Conservation (phyloP, 2,888 invertebrate species). For the Ennomos quercinarius region DNA sequence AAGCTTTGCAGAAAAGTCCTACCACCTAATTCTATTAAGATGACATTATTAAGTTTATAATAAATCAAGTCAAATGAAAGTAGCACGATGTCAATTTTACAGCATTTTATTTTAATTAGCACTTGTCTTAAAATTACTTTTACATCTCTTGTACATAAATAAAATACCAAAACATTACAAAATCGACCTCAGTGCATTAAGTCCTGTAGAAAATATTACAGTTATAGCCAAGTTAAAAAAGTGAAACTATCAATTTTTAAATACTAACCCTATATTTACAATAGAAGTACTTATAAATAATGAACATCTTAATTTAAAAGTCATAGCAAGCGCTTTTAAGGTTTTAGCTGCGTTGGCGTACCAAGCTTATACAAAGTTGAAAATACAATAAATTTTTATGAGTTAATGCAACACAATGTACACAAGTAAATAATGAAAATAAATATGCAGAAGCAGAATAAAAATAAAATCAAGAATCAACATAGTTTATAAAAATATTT, state of each 20-base stretch:
- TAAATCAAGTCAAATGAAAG: conserved; percentile 28
- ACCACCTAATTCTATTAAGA: too few relatives aligned
- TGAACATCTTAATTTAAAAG: conserved; percentile 67
- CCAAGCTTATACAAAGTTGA: conserved; percentile 48
- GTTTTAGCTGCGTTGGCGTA: conserved; percentile 58
- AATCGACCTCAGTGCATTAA: conserved; percentile 51
- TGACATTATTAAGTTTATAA: too few relatives aligned
- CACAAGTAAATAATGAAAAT: conserved; percentile 13
- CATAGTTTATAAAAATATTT: conserved; percentile 22
- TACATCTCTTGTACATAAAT: conserved; percentile 60
- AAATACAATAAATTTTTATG: conserved; percentile 1
- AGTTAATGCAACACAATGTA: conserved; percentile 10
- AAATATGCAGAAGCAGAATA: conserved; percentile 26
- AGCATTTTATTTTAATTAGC: conserved; percentile 71
- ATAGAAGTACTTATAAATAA: conserved; percentile 71
- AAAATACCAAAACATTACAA: conserved; percentile 47
- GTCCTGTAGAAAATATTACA: conserved; percentile 53
- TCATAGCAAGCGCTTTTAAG: conserved; percentile 66
- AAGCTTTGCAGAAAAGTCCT: too few relatives aligned
- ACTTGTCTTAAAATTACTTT: conserved; percentile 54
- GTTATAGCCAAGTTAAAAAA: conserved; percentile 61
- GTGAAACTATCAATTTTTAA: conserved; percentile 78
- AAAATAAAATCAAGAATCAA: conserved; percentile 23
- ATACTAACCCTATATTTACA: conserved; percentile 82
- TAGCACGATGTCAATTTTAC: conserved; percentile 47